phyloP scores from a whole-genome alignment of 2,888 invertebrate genomes.

The Tiphia femorata region DNA sequence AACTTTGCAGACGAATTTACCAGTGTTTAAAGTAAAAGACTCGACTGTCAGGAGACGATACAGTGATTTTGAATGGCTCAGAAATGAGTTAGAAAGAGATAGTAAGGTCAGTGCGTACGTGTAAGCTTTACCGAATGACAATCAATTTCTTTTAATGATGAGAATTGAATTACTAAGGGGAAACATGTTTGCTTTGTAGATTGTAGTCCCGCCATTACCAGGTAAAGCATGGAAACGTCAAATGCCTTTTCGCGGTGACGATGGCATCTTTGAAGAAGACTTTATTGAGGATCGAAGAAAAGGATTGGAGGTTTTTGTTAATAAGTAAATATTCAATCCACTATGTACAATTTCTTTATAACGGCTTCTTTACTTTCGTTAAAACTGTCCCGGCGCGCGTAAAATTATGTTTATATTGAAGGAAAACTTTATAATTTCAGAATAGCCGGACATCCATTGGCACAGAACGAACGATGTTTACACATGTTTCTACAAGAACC shows the following conservation, averaged over 20 bases:
- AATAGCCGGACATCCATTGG: conserved; percentile 98
- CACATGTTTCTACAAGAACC: conserved; percentile 99
- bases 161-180: too few species aligned
- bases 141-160: too few species aligned
- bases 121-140: too few species aligned
- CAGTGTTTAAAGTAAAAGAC: conserved; percentile 99
- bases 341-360: too few species aligned
- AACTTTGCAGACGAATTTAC: conserved; percentile 94
- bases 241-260: conserved; percentile 97
- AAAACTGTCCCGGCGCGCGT: not conserved
- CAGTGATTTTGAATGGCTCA: conserved; percentile 99
- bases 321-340: conserved; percentile 90
- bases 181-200: conserved; percentile 76
- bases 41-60: conserved; percentile 97
- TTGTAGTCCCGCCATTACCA: conserved; percentile 97
- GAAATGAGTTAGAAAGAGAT: conserved; percentile 98
- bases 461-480: conserved; percentile 98
- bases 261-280: conserved; percentile 99
- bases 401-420: not conserved
- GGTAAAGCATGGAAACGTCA: conserved; percentile 99
- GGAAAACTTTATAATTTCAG: conserved; percentile 72
- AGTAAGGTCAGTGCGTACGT: conserved; percentile 90
- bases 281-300: conserved; percentile 99
- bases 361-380: too few species aligned
- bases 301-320: conserved; percentile 97